Conservation (phyloP, 2,888 invertebrate genomes). For the Trichopoda pennipes region DNA sequence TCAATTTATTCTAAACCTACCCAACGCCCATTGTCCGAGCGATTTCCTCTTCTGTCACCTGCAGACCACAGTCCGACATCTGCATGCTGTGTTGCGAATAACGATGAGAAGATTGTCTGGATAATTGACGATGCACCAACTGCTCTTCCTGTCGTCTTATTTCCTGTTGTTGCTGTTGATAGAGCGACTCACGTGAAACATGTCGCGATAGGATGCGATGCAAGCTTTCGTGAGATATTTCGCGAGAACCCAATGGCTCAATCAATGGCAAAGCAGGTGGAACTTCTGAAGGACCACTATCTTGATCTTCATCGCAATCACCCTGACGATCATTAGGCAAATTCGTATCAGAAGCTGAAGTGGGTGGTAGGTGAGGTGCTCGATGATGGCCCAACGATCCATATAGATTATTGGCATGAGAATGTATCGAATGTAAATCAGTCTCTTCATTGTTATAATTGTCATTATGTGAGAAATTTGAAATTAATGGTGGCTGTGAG, state of each 20-base stretch:
- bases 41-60: slow-evolving; percentile 96
- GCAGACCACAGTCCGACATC: slow-evolving; percentile 92
- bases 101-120: slow-evolving; percentile 83
- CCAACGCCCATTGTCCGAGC: slow-evolving; percentile 91
- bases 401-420: slow-evolving; percentile 71
- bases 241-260: slow-evolving; percentile 89
- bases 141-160: slow-evolving; percentile 85
- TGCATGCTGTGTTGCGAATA: slow-evolving; percentile 85
- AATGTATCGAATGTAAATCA: slow-evolving; percentile 79
- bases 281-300: slow-evolving; percentile 90
- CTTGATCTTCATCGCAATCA: slow-evolving; percentile 87
- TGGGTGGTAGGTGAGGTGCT: slow-evolving; percentile 56
- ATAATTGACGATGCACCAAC: slow-evolving; percentile 70
- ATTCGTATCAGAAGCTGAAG: slow-evolving; percentile 61
- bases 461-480: slow-evolving; percentile 33
- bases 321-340: slow-evolving; percentile 72
- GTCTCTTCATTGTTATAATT: slow-evolving; percentile 76
- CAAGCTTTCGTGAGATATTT: slow-evolving; percentile 91
- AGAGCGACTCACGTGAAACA: slow-evolving; percentile 86
- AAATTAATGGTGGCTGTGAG: slow-evolving; percentile 49
- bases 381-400: slow-evolving; percentile 62
- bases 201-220: slow-evolving; percentile 82
- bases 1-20: slow-evolving; percentile 74
- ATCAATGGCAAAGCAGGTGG: slow-evolving; percentile 91
- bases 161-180: slow-evolving; percentile 80